phyloP scores from a whole-genome alignment of 2,113 vertebrate genomes.

The Excalfactoria chinensis region DNA sequence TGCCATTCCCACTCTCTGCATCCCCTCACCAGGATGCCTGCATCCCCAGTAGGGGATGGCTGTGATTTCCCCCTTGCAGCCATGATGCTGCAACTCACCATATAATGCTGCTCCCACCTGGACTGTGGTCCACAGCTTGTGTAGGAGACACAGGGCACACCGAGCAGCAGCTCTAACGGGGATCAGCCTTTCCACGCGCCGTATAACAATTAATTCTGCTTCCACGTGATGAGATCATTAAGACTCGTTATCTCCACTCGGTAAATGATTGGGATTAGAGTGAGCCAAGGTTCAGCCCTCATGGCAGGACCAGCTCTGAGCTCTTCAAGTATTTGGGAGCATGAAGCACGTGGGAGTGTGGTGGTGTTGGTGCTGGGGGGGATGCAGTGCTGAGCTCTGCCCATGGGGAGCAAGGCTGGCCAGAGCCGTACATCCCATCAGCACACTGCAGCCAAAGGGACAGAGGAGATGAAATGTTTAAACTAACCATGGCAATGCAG shows the following conservation, averaged over 20 bases:
- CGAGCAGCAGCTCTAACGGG: neutral
- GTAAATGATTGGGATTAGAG: neutral
- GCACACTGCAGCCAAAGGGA: neutral
- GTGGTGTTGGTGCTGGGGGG: neutral
- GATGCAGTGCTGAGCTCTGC: neutral
- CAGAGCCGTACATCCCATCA: neutral
- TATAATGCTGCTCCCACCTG: neutral
- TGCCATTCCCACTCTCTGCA: neutral
- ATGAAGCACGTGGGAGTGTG: neutral
- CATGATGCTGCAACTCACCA: neutral
- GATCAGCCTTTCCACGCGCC: neutral
- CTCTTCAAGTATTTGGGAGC: neutral
- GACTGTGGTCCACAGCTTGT: neutral
- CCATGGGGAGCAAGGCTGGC: neutral
- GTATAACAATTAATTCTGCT: neutral
- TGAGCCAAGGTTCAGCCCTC: neutral
- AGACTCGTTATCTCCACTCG: neutral
- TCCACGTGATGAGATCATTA: neutral
- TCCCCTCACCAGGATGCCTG: neutral
- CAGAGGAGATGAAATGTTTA: neutral
- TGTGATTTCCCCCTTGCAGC: neutral
- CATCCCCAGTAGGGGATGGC: neutral
- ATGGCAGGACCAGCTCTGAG: neutral
- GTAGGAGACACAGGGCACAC: neutral
- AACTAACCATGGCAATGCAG: neutral